Conservation (phyloP, 2,797 vertebrate species). For the Octomys mimax region DNA sequence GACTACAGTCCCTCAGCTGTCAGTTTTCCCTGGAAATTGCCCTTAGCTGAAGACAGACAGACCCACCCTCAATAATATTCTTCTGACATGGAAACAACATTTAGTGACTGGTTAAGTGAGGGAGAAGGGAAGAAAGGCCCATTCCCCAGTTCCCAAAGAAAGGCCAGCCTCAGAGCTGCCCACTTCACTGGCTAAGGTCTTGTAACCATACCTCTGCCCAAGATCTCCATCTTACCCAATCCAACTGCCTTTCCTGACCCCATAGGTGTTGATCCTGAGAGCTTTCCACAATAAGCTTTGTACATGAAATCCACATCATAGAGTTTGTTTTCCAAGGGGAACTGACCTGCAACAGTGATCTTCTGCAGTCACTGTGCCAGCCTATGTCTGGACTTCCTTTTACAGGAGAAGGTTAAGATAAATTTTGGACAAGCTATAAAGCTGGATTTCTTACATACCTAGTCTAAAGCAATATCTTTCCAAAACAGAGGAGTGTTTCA, state of each 20-base stretch:
- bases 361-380: neutral
- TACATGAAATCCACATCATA: neutral
- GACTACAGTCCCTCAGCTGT: neutral
- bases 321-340: neutral
- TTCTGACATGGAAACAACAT: neutral
- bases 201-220: neutral
- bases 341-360: neutral
- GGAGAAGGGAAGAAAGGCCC: neutral
- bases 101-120: neutral
- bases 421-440: neutral
- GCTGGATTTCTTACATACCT: neutral
- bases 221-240: neutral
- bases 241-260: neutral
- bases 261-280: neutral
- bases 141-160: neutral
- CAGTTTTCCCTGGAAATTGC: neutral
- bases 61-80: rapidly evolving
- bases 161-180: neutral
- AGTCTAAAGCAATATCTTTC: neutral
- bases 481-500: neutral
- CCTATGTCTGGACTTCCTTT: neutral
- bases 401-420: neutral
- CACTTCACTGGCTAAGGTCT: neutral
- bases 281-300: neutral
- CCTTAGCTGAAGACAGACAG: constrained; percentile 6